Conservation (phyloP, 1,140 invertebrate genomes). For the Apis dorsata region DNA sequence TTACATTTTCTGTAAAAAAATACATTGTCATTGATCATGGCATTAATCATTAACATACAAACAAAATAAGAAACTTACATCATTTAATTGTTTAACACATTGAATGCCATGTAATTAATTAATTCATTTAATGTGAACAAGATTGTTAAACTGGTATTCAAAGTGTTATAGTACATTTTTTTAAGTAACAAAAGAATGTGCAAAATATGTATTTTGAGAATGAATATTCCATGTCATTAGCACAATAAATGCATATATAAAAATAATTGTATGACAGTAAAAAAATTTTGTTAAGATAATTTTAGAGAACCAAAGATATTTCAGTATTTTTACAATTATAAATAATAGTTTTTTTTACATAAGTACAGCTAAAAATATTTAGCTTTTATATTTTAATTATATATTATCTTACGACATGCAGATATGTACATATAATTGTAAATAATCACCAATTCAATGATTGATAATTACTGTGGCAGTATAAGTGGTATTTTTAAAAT, state of each 20-base stretch:
- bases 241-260: slow-evolving; percentile 36
- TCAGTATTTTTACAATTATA: not conserved
- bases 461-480: slow-evolving; percentile 37
- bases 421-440: slow-evolving; percentile 32
- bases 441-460: slow-evolving; percentile 9
- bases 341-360: not conserved
- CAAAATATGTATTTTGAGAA: slow-evolving; percentile 4
- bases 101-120: too few species aligned
- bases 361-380: slow-evolving; percentile 40
- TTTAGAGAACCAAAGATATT: not conserved
- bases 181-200: slow-evolving; percentile 41
- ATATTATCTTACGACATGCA: slow-evolving; percentile 27
- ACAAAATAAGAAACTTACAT: slow-evolving; percentile 46
- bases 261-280: slow-evolving; percentile 6
- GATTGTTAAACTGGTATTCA: too few species aligned
- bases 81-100: slow-evolving; percentile 32
- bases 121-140: too few species aligned
- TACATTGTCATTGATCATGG: slow-evolving; percentile 37
- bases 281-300: slow-evolving; percentile 17
- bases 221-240: not conserved
- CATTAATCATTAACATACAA: slow-evolving; percentile 49
- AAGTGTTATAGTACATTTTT: slow-evolving; percentile 3
- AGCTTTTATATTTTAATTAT: slow-evolving; percentile 28
- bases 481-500: slow-evolving; percentile 14
- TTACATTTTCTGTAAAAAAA: slow-evolving; percentile 61